Base-by-base conservation (phyloP, 1,140 invertebrate species). In the Zophobas atratus region DNA sequence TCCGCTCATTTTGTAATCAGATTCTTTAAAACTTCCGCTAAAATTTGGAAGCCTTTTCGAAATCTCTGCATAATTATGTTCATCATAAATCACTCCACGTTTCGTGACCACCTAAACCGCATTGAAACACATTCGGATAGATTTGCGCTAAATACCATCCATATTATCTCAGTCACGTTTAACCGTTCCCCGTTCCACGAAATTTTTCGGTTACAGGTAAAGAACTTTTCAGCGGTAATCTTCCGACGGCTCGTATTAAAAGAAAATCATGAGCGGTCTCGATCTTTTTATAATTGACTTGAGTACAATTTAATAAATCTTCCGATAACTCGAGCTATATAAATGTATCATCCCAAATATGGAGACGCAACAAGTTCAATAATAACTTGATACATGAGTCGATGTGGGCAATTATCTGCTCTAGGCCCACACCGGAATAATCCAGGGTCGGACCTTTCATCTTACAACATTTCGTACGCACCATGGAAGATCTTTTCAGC, bases 131-230 rank as follows among this genome's bases (percentile, higher is more conserved):
- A 56, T 56, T 33, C 32, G 55, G 5, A n/a, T 60, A 38, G n/a
- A 43, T 43, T 67, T 67, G 39, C 60, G 39, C 43, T 67, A 67
- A 67, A 67, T 67, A 67, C 60, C 60, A 32, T 1, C 2, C 1
- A 43, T 39, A 43, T 67, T 67, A 67, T 67, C 39, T 67, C 39
- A 67, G 60, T 67, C 60, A 67, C 60, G 60, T 67, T 8, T 41
- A 43, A 35, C 55, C 20, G 49, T 2, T 35, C 55, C 33, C 2
- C 20, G 20, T 20, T 20, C 20, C n/a, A 6, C 8, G 55, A 36
- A 33, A 57, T 57, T 41, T 67, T 51, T 51, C n/a, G n/a, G n/a
- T 51, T 41, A 8, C 60, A 67, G 60, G 60, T 67, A 67, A 36
- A 67, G 36, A 63, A n/a, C n/a, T 63, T 1, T 6, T 2, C 20